Evolutionary conservation across 2,888 invertebrate species (phyloP), one percentile per base, ranked within the genome.

Genomic region (Macrophya alboannulata): DNA sequence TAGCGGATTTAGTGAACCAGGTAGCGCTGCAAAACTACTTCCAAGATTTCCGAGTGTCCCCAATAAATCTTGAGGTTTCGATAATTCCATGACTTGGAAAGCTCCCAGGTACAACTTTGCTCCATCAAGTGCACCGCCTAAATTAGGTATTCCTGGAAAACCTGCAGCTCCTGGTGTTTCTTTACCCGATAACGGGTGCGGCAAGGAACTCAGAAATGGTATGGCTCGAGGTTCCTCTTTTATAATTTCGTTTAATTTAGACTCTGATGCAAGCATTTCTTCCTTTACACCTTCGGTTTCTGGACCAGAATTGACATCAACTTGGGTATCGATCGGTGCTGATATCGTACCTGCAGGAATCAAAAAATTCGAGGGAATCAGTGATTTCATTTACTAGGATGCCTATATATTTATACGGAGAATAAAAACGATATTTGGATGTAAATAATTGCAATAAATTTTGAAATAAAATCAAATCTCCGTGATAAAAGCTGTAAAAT

Each of bases 141-240:
- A 15, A 43, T 31, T 17, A 81, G 81, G 62, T 37, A 81, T 15
- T 21, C 62, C 62, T 2, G 81, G 55, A 12, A 81, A 25, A 31
- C 40, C 65, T 68, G 65, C 8, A 68, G 37, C 17, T 37, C 31
- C 37, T 6, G 68, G 17, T 17, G 31, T 8, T 17, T 25, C 68
- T 25, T 25, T 68, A 17, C 65, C 62, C 9, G 84, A 37, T 40
- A 40, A 25, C 37, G n/a, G 5, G 17, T 25, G 37, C 3, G 21
- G 21, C 5, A 51, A 55, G 15, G 21, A 12, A 25, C 59, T 25
- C 25, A 62, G 8, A 8, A 84, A 76, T 21, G 84, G 76, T 15
- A 62, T n/a, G n/a, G 21, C 85, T 45, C 81, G 88, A 81, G 87
- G 85, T 85, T 85, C 86, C 68, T 85, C 87, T 89, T 89, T 88